Base-by-base conservation (phyloP, 2,888 invertebrate species). In the Kryphioiulus occultus region DNA sequence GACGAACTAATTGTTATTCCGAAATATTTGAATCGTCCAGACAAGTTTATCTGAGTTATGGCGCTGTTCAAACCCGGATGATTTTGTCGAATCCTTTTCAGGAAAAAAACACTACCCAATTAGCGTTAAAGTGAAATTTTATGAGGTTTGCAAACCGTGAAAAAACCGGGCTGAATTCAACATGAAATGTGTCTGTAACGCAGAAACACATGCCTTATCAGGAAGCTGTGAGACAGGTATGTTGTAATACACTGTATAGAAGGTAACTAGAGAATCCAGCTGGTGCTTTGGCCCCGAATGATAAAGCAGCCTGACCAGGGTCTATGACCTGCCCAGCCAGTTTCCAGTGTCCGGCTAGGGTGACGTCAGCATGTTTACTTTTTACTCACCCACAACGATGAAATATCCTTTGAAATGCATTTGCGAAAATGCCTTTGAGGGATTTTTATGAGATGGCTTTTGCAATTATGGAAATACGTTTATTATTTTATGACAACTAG, bases 211-310 rank as follows among this genome's bases (percentile, higher is more conserved):
- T 53, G n/a, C 30, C 30, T 78, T 30, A 78, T 78, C 78, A 78
- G 78, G 78, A 78, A 78, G 78, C 78, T 30, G 26, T 17, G 30
- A 78, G 68, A 78, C 30, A 78, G 78, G 78, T 78, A 78, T 78
- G 78, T 30, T 78, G 78, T 78, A 78, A 78, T 30, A 10, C n/a
- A n/a, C n/a, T n/a, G n/a, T n/a, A n/a, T n/a, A 10, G 78, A 30
- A 30, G 78, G 78, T 30, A 78, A 78, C 26, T 10, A 30, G 26
- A 0, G 17, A 78, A 30, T 78, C 78, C 26, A 78, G 30, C 9
- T 15, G 17, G 78, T 78, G 78, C 78, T 78, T 78, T 78, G 78
- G 78, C 78, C 30, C 78, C 26, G 78, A 26, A 78, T 78, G 12
- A 30, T 30, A 78, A 78, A 78, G 30, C 78, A 78, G 26, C 30